Conservation (phyloP, 37 sponge, comb jelly and placozoan genomes). For the Oscarella lobularis region DNA sequence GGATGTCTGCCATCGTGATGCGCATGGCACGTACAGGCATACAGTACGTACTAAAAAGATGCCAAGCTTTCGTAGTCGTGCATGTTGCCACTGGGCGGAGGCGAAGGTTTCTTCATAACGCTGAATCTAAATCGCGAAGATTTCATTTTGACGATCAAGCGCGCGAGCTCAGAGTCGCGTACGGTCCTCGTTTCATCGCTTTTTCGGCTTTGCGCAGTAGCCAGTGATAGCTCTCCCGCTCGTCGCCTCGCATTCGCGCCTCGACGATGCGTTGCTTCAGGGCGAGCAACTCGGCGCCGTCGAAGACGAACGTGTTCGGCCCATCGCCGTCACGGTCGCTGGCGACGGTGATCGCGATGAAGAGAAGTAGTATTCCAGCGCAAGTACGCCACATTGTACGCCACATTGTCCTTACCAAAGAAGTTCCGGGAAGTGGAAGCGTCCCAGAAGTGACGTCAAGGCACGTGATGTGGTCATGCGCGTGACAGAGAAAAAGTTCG, state of each 20-base stretch:
- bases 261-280: neutral
- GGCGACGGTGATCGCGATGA: too few relatives aligned
- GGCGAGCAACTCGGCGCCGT: neutral
- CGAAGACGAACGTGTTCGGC: neutral
- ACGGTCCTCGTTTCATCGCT: neutral
- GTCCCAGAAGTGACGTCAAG: too few relatives aligned
- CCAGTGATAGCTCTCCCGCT: neutral
- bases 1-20: too few relatives aligned
- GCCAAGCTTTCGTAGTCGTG: constrained; percentile 5
- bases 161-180: too few relatives aligned
- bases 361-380: too few relatives aligned
- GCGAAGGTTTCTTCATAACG: neutral
- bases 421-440: too few relatives aligned
- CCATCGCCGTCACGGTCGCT: too few relatives aligned
- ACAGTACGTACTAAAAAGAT: neutral
- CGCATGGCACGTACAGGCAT: too few relatives aligned
- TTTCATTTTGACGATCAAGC: neutral
- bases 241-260: neutral
- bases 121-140: neutral
- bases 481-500: too few relatives aligned
- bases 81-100: constrained; percentile 2
- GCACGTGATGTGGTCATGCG: too few relatives aligned
- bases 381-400: too few relatives aligned
- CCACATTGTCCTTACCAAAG: too few relatives aligned
- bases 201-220: neutral